Evolutionary conservation across 2,888 invertebrate species (phyloP).

Genomic region (Ophion ventricosus): DNA sequence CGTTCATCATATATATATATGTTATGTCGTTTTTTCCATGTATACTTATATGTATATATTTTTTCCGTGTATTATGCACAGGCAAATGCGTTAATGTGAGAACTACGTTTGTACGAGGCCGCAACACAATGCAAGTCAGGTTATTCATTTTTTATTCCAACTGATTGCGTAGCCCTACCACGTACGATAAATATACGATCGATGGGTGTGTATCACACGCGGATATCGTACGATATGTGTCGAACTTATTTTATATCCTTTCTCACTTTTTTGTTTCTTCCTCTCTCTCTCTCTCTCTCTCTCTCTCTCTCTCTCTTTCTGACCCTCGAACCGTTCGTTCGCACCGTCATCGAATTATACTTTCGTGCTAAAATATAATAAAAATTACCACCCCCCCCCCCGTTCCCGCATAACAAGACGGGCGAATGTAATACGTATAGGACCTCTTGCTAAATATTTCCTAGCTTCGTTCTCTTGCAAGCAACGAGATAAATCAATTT

Average conservation of each 20-base stretch:
- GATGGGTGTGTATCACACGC: constrained; percentile 48
- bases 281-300: constrained; percentile 11
- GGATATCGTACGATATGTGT: constrained; percentile 58
- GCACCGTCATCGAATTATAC: constrained; percentile 57
- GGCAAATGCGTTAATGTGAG: constrained; percentile 58
- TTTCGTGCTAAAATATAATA: constrained; percentile 61
- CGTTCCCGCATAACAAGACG: constrained; percentile 37
- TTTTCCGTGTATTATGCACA: constrained; percentile 61
- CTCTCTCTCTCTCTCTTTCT: constrained; percentile 38
- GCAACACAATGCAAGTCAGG: constrained; percentile 48
- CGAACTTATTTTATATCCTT: constrained; percentile 29
- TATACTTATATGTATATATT: constrained; percentile 50
- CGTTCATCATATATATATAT: constrained; percentile 46
- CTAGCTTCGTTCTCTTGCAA: constrained; percentile 42
- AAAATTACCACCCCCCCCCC: constrained; percentile 39
- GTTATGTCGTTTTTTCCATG: constrained; percentile 49
- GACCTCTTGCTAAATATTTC: constrained; percentile 22
- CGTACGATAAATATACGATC: constrained; percentile 57
- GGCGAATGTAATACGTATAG: constrained; percentile 56
- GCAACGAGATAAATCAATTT: constrained; percentile 47
- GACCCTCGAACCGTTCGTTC: constrained; percentile 18
- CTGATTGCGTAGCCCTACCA: constrained; percentile 63
- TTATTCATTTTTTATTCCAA: constrained; percentile 53
- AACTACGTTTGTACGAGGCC: constrained; percentile 59
- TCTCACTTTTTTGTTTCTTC: constrained; percentile 26